These are phyloP conservation scores for Oryzias sinensis DNA, from an alignment of 2,797 vertebrate genomes.

Conservation along the genomic window DNA sequence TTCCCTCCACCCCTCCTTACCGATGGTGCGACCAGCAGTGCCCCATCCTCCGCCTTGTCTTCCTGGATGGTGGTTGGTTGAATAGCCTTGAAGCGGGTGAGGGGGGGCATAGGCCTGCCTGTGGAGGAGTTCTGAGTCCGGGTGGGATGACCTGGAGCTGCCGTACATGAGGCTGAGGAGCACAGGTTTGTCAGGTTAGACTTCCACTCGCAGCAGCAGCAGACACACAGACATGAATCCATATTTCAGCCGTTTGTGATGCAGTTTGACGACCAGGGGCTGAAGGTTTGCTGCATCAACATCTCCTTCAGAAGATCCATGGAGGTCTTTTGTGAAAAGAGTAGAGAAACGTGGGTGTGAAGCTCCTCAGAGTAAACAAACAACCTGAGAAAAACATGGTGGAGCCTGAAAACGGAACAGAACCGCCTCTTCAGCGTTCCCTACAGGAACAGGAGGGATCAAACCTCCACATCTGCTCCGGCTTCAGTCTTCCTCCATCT, in stretches of 20 bases:
- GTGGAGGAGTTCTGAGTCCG: constrained; percentile 90
- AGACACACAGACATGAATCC: background rate
- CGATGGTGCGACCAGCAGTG: constrained; percentile 71
- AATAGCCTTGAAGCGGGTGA: constrained; percentile 89
- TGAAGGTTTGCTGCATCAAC: no score
- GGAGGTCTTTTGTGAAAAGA: no score
- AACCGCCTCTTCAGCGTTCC: no score
- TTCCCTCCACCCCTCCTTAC: constrained; percentile 47
- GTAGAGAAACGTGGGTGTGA: no score
- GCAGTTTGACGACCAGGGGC: background rate
- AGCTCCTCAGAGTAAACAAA: no score
- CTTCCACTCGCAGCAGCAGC: background rate
- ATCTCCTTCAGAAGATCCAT: no score
- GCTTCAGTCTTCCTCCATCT: no score
- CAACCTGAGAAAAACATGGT: no score
- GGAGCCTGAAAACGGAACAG: no score
- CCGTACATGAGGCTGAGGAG: constrained; percentile 86
- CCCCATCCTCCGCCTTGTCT: constrained; percentile 76
- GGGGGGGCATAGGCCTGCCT: constrained; percentile 86
- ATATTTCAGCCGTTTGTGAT: background rate
- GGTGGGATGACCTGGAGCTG: constrained; percentile 87
- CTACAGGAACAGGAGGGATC: no score
- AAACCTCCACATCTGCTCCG: no score
- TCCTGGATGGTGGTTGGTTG: constrained; percentile 90
- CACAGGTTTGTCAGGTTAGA: constrained; percentile 10